Evolutionary conservation across 2,888 invertebrate species (phyloP).

Genomic region (Dione juno): DNA sequence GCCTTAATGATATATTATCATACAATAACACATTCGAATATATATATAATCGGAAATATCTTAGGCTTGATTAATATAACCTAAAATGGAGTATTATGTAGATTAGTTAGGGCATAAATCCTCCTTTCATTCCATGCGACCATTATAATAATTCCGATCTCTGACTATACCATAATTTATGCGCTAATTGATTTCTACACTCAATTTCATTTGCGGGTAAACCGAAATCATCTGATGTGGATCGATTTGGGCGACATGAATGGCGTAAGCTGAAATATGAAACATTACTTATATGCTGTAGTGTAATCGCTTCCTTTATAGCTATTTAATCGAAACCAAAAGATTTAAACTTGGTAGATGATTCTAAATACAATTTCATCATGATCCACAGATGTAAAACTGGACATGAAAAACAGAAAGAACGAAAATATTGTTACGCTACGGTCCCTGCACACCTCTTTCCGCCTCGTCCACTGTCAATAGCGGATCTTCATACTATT

Average conservation of each 20-base stretch:
- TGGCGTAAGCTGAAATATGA: no score
- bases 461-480: no score
- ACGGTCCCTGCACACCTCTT: no score
- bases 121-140: conserved; percentile 30
- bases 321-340: no score
- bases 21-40: not conserved
- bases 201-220: conserved; percentile 23
- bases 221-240: conserved; percentile 13
- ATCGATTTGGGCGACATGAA: conserved; percentile 2
- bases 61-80: conserved; percentile 21
- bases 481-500: no score
- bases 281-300: no score
- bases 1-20: not conserved
- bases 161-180: conserved; percentile 36
- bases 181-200: conserved; percentile 37
- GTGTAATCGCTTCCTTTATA: no score
- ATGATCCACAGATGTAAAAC: not conserved
- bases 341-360: no score
- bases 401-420: no score
- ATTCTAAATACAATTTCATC: no score
- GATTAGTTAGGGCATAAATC: conserved; percentile 41
- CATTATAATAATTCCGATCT: conserved; percentile 41
- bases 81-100: conserved; percentile 35
- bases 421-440: no score
- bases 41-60: conserved; percentile 4